Evolutionary conservation across 2,888 invertebrate genomes (phyloP).

Genomic region (Marronus borbonicus): DNA sequence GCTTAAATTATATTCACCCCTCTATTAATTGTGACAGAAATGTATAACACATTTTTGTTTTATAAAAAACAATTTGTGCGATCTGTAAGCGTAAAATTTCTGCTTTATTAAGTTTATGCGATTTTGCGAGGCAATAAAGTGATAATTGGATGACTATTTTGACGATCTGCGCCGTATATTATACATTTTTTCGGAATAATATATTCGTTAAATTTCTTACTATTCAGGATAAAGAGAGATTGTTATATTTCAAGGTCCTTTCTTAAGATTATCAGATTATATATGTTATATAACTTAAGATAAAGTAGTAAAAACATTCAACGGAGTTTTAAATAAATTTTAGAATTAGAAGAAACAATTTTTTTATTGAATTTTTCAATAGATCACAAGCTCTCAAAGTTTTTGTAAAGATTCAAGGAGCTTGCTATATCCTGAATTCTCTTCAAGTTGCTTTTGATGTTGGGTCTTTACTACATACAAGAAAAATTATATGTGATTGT

Average conservation of each 20-base stretch:
- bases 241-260: background rate
- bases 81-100: slow-evolving; percentile 39
- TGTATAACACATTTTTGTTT: slow-evolving; percentile 52
- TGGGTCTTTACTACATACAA: too few relatives aligned
- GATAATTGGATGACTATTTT: slow-evolving; percentile 46
- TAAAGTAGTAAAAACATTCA: too few relatives aligned
- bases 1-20: slow-evolving; percentile 65
- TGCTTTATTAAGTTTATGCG: slow-evolving; percentile 47
- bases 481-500: too few relatives aligned
- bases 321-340: too few relatives aligned
- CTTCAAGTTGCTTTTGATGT: too few relatives aligned
- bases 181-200: slow-evolving; percentile 1
- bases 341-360: too few relatives aligned
- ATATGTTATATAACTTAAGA: too few relatives aligned
- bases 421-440: too few relatives aligned
- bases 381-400: too few relatives aligned
- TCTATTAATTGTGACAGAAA: slow-evolving; percentile 51
- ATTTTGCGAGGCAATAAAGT: slow-evolving; percentile 44
- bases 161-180: background rate
- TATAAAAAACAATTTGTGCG: slow-evolving; percentile 41
- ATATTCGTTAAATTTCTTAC: slow-evolving; percentile 23
- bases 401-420: too few relatives aligned
- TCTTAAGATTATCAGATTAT: too few relatives aligned
- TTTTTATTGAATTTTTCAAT: too few relatives aligned
- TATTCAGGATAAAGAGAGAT: slow-evolving; percentile 5